Conservation (phyloP, 2,113 vertebrate species). For the Sula dactylatra region DNA sequence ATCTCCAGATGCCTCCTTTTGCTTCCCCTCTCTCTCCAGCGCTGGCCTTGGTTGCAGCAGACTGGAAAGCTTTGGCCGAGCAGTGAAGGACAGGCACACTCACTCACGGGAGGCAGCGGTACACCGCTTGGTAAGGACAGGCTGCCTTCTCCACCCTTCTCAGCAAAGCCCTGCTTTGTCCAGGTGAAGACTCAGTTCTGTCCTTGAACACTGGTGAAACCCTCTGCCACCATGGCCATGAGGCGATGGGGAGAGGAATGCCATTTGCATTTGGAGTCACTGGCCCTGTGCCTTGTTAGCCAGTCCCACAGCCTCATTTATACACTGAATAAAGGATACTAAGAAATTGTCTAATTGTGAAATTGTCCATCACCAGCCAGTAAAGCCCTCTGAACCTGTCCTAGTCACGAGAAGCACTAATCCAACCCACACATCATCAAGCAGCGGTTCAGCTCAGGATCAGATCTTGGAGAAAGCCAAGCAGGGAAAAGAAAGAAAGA, state of each 20-base stretch:
- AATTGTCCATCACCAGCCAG: not conserved
- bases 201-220: not conserved
- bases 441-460: not conserved
- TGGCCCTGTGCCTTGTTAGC: not conserved
- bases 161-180: not conserved
- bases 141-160: not conserved
- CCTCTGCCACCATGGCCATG: not conserved
- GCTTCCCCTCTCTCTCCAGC: not conserved
- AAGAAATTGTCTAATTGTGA: not conserved
- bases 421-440: not conserved
- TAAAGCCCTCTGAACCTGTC: not conserved
- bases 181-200: not conserved
- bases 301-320: not conserved
- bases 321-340: not conserved
- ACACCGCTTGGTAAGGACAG: not conserved
- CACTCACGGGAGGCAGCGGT: fast-evolving
- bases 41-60: not conserved
- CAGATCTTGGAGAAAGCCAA: not conserved
- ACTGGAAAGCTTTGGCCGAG: not conserved
- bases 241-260: not conserved
- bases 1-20: not conserved
- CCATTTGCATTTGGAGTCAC: not conserved
- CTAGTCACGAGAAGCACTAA: not conserved
- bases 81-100: not conserved
- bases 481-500: not conserved